Evolutionary conservation across 2,797 vertebrate genomes (phyloP).

Genomic region (Phataginus tetradactyla): DNA sequence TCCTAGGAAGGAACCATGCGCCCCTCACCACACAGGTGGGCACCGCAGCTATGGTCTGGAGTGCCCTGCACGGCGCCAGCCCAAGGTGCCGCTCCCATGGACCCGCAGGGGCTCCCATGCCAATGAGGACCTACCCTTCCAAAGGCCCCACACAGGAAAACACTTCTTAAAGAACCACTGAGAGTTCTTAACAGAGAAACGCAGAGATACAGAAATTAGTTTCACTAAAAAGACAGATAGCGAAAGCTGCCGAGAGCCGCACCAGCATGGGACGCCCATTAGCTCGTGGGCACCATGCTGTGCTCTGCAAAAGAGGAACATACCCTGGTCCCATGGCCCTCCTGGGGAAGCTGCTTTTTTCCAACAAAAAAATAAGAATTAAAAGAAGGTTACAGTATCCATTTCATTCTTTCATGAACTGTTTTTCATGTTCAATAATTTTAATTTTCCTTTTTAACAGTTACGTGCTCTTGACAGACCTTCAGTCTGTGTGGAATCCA

Average conservation of each 20-base stretch:
- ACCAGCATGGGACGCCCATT: slow-evolving; percentile 52
- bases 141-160: not conserved
- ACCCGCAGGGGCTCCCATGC: no score
- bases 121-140: not conserved
- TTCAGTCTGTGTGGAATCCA: not conserved
- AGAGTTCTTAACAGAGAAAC: not conserved
- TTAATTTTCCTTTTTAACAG: not conserved
- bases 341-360: not conserved
- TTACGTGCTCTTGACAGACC: not conserved
- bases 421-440: not conserved
- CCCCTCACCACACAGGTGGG: no score
- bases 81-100: no score
- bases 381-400: not conserved
- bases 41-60: no score
- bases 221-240: slow-evolving; percentile 24
- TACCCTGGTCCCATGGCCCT: not conserved
- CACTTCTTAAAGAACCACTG: not conserved
- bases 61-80: no score
- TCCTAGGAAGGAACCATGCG: no score
- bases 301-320: slow-evolving; percentile 66
- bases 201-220: not conserved
- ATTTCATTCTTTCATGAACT: not conserved
- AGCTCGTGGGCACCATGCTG: slow-evolving; percentile 65
- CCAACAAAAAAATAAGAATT: not conserved
- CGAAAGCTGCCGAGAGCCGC: slow-evolving; percentile 16